Evolutionary conservation across 2,888 invertebrate genomes (phyloP).

Genomic region (Drosophila recens): DNA sequence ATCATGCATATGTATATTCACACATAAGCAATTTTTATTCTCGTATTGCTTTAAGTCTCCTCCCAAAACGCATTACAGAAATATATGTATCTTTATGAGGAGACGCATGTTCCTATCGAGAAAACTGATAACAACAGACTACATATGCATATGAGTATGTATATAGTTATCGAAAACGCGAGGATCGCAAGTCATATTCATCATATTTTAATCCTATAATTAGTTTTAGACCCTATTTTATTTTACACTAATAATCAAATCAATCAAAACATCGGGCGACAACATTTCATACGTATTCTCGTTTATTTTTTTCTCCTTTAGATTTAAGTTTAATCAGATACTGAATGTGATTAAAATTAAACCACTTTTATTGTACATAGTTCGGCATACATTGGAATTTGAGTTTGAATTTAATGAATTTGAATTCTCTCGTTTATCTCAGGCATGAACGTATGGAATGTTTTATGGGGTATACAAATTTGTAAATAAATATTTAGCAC

Average conservation of each 20-base stretch:
- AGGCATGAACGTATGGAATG: conserved; percentile 44
- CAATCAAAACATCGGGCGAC: conserved; percentile 9
- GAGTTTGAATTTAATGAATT: conserved; percentile 26
- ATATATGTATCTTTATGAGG: conserved; percentile 13
- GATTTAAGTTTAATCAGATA: conserved; percentile 8
- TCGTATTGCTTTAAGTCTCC: conserved; percentile 12
- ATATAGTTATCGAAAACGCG: conserved; percentile 15
- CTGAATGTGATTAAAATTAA: not conserved
- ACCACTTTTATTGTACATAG: conserved; percentile 34
- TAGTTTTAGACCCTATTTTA: conserved; percentile 17
- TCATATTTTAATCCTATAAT: conserved; percentile 29
- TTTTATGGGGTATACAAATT: conserved; percentile 22
- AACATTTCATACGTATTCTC: conserved; percentile 30
- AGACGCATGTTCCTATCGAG: conserved; percentile 47
- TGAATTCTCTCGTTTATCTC: conserved; percentile 44
- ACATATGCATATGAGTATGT: conserved; percentile 12
- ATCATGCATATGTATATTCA: not conserved
- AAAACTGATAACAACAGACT: conserved; percentile 11
- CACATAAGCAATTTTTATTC: not conserved
- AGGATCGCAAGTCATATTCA: conserved; percentile 37
- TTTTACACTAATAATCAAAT: conserved; percentile 15
- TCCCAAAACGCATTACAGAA: conserved; percentile 3
- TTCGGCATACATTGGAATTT: conserved; percentile 17
- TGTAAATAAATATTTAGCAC: conserved; percentile 48
- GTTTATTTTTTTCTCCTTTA: not conserved